Conservation (phyloP, 2,797 vertebrate genomes). For the Cirrhinus molitorella region DNA sequence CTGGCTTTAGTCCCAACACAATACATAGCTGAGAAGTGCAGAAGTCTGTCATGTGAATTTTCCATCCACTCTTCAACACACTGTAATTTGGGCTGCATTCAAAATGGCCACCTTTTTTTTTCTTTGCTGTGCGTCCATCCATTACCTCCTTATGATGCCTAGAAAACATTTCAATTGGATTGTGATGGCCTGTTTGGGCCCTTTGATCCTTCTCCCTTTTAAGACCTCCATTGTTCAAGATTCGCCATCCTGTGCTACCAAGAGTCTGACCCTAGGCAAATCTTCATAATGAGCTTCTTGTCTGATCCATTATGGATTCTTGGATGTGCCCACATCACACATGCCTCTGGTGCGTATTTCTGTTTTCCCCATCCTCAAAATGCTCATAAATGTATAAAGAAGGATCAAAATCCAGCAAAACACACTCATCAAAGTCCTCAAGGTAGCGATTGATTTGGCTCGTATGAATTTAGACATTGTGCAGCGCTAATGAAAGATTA, state of each 20-base stretch:
- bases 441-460: conserved; percentile 70
- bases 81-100: conserved; percentile 71
- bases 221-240: conserved; percentile 83
- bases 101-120: conserved; percentile 69
- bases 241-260: conserved; percentile 80
- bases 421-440: conserved; percentile 61
- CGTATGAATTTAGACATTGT: conserved; percentile 73
- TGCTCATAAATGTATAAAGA: conserved; percentile 50
- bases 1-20: conserved; percentile 31
- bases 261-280: conserved; percentile 64
- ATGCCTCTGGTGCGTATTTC: conserved; percentile 57
- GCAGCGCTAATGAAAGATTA: conserved; percentile 71
- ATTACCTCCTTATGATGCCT: conserved; percentile 83
- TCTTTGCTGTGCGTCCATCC: conserved; percentile 66
- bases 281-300: conserved; percentile 60
- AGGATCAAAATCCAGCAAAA: conserved; percentile 54
- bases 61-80: conserved; percentile 76
- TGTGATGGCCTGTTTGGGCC: conserved; percentile 83
- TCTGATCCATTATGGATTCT: conserved; percentile 62
- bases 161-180: conserved; percentile 87
- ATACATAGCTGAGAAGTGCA: conserved; percentile 45
- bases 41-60: conserved; percentile 72
- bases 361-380: conserved; percentile 51
- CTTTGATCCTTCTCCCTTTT: conserved; percentile 84
- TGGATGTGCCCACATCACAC: conserved; percentile 57